phyloP scores from a whole-genome alignment of 2,113 vertebrate species.

The Caloenas nicobarica region DNA sequence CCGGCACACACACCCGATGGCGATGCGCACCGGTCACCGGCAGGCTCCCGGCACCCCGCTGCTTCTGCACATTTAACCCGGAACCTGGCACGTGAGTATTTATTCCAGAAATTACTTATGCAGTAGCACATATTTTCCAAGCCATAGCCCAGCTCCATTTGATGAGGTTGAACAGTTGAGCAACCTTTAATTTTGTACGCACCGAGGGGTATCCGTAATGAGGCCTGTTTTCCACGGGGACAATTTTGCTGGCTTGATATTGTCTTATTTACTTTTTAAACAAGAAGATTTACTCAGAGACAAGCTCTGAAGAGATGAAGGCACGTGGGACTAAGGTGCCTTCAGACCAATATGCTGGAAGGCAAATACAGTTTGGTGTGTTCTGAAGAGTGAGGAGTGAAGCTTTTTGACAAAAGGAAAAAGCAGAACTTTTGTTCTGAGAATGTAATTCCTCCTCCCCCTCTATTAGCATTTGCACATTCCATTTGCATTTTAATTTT shows the following conservation, averaged over 20 bases:
- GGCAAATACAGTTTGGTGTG: background rate
- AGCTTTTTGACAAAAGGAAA: background rate
- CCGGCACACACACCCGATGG: background rate
- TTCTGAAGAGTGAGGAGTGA: background rate
- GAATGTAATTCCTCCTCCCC: background rate
- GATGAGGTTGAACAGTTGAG: background rate
- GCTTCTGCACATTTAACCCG: background rate
- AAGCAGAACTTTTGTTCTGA: background rate
- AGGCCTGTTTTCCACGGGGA: background rate
- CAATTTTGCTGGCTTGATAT: background rate
- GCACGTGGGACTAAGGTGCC: background rate
- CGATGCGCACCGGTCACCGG: background rate
- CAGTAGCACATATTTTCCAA: background rate
- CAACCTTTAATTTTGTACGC: background rate
- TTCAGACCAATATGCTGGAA: background rate
- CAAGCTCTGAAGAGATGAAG: background rate
- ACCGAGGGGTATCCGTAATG: background rate
- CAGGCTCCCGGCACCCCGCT: background rate
- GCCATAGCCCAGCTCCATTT: background rate
- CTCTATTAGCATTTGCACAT: background rate
- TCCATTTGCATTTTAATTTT: slow-evolving; percentile 34
- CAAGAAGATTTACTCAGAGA: background rate
- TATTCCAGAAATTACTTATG: background rate
- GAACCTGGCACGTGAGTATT: background rate
- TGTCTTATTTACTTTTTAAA: background rate